phyloP scores from a whole-genome alignment of 2,888 invertebrate genomes.

The Fragum fragum region DNA sequence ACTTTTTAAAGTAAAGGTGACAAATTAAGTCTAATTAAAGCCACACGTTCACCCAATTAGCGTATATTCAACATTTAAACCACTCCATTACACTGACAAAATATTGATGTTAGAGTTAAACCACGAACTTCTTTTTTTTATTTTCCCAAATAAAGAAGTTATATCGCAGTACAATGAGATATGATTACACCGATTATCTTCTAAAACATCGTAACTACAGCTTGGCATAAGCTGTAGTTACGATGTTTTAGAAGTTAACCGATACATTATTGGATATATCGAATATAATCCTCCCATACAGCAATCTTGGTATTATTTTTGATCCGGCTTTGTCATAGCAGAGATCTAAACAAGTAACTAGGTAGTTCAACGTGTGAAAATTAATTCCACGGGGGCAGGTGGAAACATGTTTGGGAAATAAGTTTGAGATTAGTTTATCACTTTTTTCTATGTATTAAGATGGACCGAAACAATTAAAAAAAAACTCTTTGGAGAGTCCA shows the following conservation, averaged over 20 bases:
- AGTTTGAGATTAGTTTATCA: too few species aligned
- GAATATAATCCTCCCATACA: constrained; percentile 21
- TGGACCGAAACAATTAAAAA: too few species aligned
- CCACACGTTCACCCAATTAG: constrained; percentile 8
- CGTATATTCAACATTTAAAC: background rate
- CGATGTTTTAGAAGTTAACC: background rate
- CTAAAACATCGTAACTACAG: background rate
- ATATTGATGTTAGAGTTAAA: constrained; percentile 22
- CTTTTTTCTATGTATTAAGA: too few species aligned
- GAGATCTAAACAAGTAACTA: constrained; percentile 40
- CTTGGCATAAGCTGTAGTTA: background rate
- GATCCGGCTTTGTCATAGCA: constrained; percentile 23
- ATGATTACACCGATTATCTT: background rate
- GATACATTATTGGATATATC: background rate
- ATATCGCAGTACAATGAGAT: background rate
- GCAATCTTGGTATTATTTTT: constrained; percentile 20
- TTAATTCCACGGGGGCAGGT: constrained; percentile 33
- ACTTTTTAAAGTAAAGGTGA: background rate
- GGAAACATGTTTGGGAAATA: background rate
- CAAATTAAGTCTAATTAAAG: background rate
- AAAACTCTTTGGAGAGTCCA: too few species aligned
- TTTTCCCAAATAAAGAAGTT: constrained; percentile 16
- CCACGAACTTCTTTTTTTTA: background rate
- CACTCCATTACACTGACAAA: constrained; percentile 20
- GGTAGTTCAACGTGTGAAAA: constrained; percentile 18